Evolutionary conservation across 2,113 vertebrate species (phyloP), one percentile per base, ranked within the genome.

Genomic region (Zosterops borbonicus): DNA sequence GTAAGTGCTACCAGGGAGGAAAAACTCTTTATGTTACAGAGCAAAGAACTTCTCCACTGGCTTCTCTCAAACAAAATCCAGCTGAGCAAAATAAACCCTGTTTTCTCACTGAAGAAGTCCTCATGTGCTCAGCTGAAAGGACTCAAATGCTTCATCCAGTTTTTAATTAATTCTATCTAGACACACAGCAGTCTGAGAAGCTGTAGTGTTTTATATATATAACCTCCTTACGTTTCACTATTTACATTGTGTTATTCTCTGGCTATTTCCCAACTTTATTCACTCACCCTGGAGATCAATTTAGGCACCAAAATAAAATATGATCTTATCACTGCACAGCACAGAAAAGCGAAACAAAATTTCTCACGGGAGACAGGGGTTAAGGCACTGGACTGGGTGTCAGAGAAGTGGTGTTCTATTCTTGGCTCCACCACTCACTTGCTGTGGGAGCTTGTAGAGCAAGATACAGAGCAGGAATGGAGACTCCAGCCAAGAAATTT

Each of bases 401-500:
- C 90, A 89, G 90, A 94, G 86, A 95, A 97, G 92, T 81, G 95
- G 83, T 71, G 88, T 96, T 97, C 96, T 96, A 96, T 97, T 97
- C 93, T 96, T 97, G 95, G 96, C 94, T 96, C 80, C 50, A 92
- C 83, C 71, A 71, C 93, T 96, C 95, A 92, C 93, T 96, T 94
- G 93, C 94, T 96, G 90, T 96, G 95, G 94, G 95, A 97, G 93
- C 93, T 95, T 93, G 87, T 67, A 92, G 94, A 94, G 93, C 64
- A 89, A 96, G 96, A 97, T 88, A 97, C 5, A 96, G 94, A 96
- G 88, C 95, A 97, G 94, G 92, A 92, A 86, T 81, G 76, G 93
- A 96, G 95, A 89, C 88, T 92, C 82, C 19, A 75, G 96, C 95
- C 94, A 97, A 90, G 85, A 97, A 94, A 97, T 94, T 97, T 95